phyloP scores from a whole-genome alignment of 2,797 vertebrate species.

The Lycodopsis pacificus region DNA sequence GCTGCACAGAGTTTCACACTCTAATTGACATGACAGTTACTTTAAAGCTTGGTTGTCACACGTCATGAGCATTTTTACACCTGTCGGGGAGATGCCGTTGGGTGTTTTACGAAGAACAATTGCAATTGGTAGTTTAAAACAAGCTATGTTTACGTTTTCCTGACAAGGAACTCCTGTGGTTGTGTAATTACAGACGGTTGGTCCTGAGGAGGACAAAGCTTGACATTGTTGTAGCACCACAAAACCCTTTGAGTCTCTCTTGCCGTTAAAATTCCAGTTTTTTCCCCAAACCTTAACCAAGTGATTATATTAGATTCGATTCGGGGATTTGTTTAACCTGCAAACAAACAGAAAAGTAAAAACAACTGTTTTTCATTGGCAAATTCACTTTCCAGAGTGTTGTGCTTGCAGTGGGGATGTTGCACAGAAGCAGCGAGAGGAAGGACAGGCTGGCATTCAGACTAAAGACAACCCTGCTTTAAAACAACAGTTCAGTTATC shows the following conservation, averaged over 20 bases:
- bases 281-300: no score
- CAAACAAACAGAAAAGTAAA: no score
- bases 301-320: no score
- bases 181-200: neutral
- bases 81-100: slow-evolving; percentile 30
- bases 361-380: no score
- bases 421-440: no score
- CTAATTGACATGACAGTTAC: slow-evolving; percentile 41
- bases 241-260: neutral
- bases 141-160: neutral
- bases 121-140: neutral
- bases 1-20: slow-evolving; percentile 9
- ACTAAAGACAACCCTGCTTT: no score
- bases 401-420: no score
- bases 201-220: neutral
- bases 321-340: no score
- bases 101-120: slow-evolving; percentile 1
- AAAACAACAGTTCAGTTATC: no score
- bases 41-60: slow-evolving; percentile 40
- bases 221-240: neutral
- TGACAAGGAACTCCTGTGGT: neutral
- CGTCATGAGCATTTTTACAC: slow-evolving; percentile 43
- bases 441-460: no score
- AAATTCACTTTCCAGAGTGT: no score
- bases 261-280: no score